These are phyloP conservation scores for Eupelmus urozonus DNA, from an alignment of 2,888 invertebrate species.

Conservation along the genomic window DNA sequence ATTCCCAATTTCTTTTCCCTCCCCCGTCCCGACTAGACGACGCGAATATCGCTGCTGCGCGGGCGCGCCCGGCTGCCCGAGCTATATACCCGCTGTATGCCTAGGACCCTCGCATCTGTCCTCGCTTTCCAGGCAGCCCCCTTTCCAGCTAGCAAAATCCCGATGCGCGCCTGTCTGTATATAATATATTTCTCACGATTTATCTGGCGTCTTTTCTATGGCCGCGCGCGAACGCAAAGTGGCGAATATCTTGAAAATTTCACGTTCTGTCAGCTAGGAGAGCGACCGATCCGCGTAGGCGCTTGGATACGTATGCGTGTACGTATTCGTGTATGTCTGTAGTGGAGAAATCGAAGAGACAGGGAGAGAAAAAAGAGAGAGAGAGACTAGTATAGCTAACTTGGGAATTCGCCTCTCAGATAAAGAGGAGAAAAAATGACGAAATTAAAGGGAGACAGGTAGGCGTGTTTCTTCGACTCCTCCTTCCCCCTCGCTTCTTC, in stretches of 20 bases:
- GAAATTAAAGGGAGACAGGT: slow-evolving; percentile 33
- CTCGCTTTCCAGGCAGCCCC: slow-evolving; percentile 23
- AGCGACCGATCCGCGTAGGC: not conserved
- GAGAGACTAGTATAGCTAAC: not conserved
- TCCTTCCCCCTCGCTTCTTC: not conserved
- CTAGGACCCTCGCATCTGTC: not conserved
- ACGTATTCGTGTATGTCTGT: not conserved
- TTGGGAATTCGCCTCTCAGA: not conserved
- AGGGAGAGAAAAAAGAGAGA: not conserved
- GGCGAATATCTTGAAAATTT: slow-evolving; percentile 57
- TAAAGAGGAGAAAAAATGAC: slow-evolving; percentile 33
- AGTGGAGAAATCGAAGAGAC: not conserved
- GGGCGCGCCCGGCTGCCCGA: not conserved
- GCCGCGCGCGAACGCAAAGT: slow-evolving; percentile 19
- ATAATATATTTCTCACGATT: slow-evolving; percentile 54
- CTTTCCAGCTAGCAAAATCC: slow-evolving; percentile 8
- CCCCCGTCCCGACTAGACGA: slow-evolving; percentile 3
- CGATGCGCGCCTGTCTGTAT: slow-evolving; percentile 14
- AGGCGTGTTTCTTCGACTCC: not conserved
- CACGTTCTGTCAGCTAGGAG: slow-evolving; percentile 40
- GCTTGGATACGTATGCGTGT: not conserved
- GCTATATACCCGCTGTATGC: not conserved
- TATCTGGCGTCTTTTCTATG: slow-evolving; percentile 43
- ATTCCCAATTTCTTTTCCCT: slow-evolving; percentile 74
- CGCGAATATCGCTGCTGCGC: slow-evolving; percentile 61